Percentiles rank a stretch among this genome's conserved stretches.
Conservation (phyloP, 2,888 invertebrate genomes). For the Schizaphis graminum region DNA sequence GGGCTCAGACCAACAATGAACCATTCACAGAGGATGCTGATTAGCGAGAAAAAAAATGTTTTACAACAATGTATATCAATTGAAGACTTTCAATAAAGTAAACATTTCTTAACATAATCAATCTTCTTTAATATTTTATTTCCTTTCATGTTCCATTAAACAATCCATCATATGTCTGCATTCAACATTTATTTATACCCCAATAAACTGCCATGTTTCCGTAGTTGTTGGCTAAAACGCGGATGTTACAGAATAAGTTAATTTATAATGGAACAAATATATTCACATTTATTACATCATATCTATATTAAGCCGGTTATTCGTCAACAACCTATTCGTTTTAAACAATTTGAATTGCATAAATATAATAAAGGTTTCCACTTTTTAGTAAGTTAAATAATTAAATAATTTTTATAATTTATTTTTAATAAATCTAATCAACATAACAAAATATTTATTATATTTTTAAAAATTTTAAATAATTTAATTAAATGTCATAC, state of each 20-base stretch:
- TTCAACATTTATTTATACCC: neutral
- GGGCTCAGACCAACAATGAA: neutral
- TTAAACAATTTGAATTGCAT: neutral
- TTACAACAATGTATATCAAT: neutral
- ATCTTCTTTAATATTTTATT: conserved; percentile 32
- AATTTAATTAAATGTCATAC: neutral
- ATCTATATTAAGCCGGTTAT: neutral
- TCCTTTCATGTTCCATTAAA: conserved; percentile 5
- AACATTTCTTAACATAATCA: conserved; percentile 3
- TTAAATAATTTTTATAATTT: no score
- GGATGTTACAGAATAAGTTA: neutral
- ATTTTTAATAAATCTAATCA: neutral
- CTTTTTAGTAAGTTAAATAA: no score
- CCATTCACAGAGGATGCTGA: neutral
- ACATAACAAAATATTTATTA: neutral
- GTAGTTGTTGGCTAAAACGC: neutral
- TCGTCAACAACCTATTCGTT: neutral
- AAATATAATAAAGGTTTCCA: neutral
- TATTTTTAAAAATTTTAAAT: neutral
- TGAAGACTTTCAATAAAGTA: conserved; percentile 31
- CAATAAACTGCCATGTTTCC: neutral
- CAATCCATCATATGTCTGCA: conserved; percentile 14
- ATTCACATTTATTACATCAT: neutral
- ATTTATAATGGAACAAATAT: neutral
- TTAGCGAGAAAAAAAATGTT: neutral